Evolutionary conservation across 2,888 invertebrate genomes (phyloP).

Genomic region (Strigamia crassipes): DNA sequence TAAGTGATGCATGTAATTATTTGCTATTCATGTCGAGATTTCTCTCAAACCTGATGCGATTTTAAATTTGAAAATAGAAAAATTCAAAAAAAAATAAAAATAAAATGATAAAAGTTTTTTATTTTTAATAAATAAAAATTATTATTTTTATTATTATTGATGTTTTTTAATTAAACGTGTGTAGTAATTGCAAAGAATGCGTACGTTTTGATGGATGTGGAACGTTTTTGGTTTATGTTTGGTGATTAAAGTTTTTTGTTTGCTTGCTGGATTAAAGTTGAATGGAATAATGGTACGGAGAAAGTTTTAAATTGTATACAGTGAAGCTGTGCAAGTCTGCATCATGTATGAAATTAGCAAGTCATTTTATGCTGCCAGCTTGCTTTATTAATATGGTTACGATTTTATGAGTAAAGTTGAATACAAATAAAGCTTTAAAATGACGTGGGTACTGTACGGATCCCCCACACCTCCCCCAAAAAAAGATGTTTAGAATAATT

Average conservation of each 20-base stretch:
- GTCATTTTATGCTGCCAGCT: background rate
- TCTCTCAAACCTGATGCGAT: background rate
- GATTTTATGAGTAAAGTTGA: background rate
- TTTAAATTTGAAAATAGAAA: background rate
- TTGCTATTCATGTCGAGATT: slow-evolving; percentile 28
- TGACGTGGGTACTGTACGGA: background rate
- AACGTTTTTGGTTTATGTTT: background rate
- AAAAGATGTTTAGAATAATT: background rate
- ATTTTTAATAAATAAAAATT: too few species aligned
- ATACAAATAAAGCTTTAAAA: background rate
- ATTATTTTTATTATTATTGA: too few species aligned
- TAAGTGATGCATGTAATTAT: slow-evolving; percentile 24
- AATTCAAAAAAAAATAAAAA: too few species aligned
- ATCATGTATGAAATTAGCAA: background rate
- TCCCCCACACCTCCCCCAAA: too few species aligned
- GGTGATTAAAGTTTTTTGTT: background rate
- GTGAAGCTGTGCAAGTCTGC: background rate
- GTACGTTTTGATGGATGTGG: background rate
- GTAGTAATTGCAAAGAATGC: background rate
- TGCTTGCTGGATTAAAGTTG: background rate
- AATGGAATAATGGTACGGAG: background rate
- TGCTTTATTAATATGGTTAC: background rate
- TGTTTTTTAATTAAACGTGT: too few species aligned
- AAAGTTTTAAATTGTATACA: background rate
- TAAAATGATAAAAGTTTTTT: too few species aligned